A percentile compares a stretch with the other conserved stretches of the same genome.
These are phyloP conservation scores for Mesitornis unicolor DNA, from an alignment of 2,113 vertebrate species.

Conservation along the genomic window DNA sequence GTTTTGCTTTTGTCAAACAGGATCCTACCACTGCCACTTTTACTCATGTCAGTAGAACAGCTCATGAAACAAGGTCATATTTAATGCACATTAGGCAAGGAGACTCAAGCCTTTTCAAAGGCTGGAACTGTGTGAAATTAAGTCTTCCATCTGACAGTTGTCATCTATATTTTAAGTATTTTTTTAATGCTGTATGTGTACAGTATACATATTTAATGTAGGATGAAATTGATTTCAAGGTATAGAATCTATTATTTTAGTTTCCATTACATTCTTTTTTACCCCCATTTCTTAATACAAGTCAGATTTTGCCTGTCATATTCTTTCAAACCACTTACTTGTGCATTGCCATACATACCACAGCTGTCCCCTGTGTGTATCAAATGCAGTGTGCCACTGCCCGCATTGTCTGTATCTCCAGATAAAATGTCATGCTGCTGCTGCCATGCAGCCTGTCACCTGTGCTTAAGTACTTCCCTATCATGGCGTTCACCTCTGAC, in stretches of 20 bases:
- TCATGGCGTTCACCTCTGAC: constrained; percentile 47
- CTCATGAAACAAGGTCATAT: not conserved
- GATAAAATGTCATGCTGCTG: constrained; percentile 29
- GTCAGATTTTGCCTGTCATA: constrained; percentile 43
- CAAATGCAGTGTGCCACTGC: constrained; percentile 35
- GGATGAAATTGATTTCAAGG: not conserved
- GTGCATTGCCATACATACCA: not conserved
- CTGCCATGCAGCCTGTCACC: constrained; percentile 39
- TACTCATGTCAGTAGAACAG: not conserved
- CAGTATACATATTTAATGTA: not conserved
- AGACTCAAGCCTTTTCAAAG: not conserved
- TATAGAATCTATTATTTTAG: not conserved
- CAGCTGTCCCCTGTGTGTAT: not conserved
- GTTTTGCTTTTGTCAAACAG: not conserved
- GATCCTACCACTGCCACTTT: not conserved
- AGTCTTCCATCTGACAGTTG: not conserved
- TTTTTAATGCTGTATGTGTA: not conserved
- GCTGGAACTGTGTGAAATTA: not conserved
- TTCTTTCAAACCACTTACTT: constrained; percentile 4
- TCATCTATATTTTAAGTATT: not conserved
- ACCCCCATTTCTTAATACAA: not conserved
- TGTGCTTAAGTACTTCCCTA: constrained; percentile 34
- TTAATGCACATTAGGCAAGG: not conserved
- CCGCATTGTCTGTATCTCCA: not conserved
- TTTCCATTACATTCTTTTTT: not conserved